Evolutionary conservation across 2,888 invertebrate species (phyloP).

Genomic region (Litoditis marina): DNA sequence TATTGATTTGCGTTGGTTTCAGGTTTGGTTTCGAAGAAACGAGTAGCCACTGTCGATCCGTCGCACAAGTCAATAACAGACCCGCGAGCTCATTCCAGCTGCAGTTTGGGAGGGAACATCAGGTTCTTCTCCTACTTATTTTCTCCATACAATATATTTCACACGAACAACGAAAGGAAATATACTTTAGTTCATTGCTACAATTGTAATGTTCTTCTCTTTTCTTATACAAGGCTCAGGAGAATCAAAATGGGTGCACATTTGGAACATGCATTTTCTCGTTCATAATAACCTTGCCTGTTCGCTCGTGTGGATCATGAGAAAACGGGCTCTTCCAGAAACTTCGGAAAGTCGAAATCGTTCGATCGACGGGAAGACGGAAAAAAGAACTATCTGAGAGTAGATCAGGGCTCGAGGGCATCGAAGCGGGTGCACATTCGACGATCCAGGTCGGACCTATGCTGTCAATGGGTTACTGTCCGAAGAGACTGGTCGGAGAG

Average conservation of each 20-base stretch:
- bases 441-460: slow-evolving; percentile 54
- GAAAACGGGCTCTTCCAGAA: slow-evolving; percentile 29
- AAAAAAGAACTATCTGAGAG: slow-evolving; percentile 51
- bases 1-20: not conserved
- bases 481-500: too few species aligned
- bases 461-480: too few species aligned
- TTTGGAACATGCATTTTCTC: too few species aligned
- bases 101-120: slow-evolving; percentile 44
- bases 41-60: slow-evolving; percentile 30
- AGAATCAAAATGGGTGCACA: too few species aligned
- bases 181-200: too few species aligned
- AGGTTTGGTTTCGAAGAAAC: slow-evolving; percentile 44
- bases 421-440: slow-evolving; percentile 58
- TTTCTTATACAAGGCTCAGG: too few species aligned
- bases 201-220: too few species aligned
- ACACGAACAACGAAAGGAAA: too few species aligned
- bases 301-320: too few species aligned
- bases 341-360: slow-evolving; percentile 56
- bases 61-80: slow-evolving; percentile 44
- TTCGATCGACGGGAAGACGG: slow-evolving; percentile 52
- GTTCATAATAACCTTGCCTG: too few species aligned
- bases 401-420: slow-evolving; percentile 53
- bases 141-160: not conserved
- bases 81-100: slow-evolving; percentile 51
- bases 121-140: slow-evolving; percentile 20